Evolutionary conservation across 2,888 invertebrate genomes (phyloP), one percentile per base, ranked within the genome.

Genomic region (Amphipoea oculea): DNA sequence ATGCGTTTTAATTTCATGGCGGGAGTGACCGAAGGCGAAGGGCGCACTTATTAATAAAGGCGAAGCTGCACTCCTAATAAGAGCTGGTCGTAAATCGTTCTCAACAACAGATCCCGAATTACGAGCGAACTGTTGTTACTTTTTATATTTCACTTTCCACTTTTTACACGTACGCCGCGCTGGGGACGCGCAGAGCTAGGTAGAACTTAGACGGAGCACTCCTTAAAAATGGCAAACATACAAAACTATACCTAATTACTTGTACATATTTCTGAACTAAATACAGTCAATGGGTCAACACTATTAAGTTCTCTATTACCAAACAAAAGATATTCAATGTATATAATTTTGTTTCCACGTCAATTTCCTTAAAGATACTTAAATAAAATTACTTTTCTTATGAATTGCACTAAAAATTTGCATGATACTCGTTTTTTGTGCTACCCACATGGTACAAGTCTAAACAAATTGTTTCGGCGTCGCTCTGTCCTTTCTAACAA

Each of bases 131-230:
- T 91, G 94, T 94, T 94, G 94, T 95, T 93, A 95, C 94, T 95
- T 95, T 96, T 96, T 95, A 95, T 94, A 94, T 96, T 96, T 95
- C 94, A 95, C 94, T 95, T 95, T 93, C 93, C 94, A 92, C 92
- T 95, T 95, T 95, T 95, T 95, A 92, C 93, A 93, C 92, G 92
- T 93, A 91, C 92, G 89, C 91, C 90, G 91, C 84, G 81, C 90
- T 86, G 87, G 79, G 79, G 79, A 65, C 48, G 23, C 60, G 73
- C 62, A 93, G 96, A 93, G 71, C 79, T 91, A 80, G 5, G 51
- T 78, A 87, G 1, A 0, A 11, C 7, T 5, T 70, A 89, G 76
- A 88, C 17, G n/a, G 29, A 29, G 11, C 57, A 4, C 14, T 45
- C 36, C 20, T 40, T 17, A 14, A 14, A 14, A 0, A 36, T 4